A percentile compares a stretch with the other conserved stretches of the same genome.
These are phyloP conservation scores for Zaprionus vittiger DNA, from an alignment of 1,140 invertebrate genomes.

Conservation along the genomic window DNA sequence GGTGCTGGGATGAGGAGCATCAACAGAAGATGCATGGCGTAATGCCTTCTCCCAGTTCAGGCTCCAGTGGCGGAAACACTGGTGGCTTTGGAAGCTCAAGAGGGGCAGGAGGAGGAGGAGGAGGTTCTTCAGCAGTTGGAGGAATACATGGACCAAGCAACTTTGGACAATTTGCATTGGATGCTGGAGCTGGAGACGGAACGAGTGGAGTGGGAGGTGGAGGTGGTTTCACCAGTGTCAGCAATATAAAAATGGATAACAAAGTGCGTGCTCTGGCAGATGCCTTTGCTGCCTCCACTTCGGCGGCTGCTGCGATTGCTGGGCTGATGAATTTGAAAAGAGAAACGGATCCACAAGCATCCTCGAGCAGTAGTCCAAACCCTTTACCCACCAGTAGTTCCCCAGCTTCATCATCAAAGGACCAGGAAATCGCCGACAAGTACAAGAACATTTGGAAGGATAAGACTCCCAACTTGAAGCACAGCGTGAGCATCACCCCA, in stretches of 20 bases:
- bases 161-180: conserved; percentile 63
- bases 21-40: conserved; percentile 84
- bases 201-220: conserved; percentile 34
- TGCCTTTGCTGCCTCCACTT: conserved; percentile 66
- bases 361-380: conserved; percentile 9
- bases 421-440: conserved; percentile 78
- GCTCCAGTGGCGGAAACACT: conserved; percentile 82
- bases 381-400: not conserved
- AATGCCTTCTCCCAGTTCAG: conserved; percentile 71
- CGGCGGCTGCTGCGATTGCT: conserved; percentile 67
- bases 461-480: conserved; percentile 73
- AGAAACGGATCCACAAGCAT: conserved; percentile 65
- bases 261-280: conserved; percentile 65
- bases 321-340: conserved; percentile 67
- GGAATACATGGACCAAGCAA: conserved; percentile 30
- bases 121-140: not conserved
- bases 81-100: conserved; percentile 46
- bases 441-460: conserved; percentile 84
- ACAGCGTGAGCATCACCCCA: conserved; percentile 76
- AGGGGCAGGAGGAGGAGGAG: conserved; percentile 8
- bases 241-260: conserved; percentile 60
- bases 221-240: conserved; percentile 54
- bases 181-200: conserved; percentile 31
- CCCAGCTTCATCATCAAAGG: conserved; percentile 31
- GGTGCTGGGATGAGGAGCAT: conserved; percentile 87